phyloP scores from a whole-genome alignment of 2,113 vertebrate genomes.

The Syrmaticus mikado region DNA sequence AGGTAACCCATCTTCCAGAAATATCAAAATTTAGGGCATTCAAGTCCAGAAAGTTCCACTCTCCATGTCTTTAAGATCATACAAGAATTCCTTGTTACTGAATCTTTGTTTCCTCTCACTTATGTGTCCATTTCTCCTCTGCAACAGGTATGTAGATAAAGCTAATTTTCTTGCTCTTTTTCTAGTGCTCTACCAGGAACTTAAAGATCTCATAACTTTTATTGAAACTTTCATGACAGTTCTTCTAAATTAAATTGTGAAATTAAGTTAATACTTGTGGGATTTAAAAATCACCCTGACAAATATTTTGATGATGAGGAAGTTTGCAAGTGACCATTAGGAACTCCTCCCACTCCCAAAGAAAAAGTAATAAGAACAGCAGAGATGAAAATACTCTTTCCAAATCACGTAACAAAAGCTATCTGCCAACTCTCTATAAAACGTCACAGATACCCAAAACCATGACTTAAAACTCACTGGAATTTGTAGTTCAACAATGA shows the following conservation, averaged over 20 bases:
- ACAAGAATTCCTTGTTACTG: not conserved
- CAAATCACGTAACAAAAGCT: not conserved
- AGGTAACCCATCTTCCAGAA: not conserved
- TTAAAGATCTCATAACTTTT: not conserved
- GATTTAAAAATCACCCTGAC: not conserved
- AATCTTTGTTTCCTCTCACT: not conserved
- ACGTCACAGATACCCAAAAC: not conserved
- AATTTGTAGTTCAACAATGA: not conserved
- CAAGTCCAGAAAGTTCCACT: not conserved
- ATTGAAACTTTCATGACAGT: not conserved
- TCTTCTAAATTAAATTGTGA: not conserved
- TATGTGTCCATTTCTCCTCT: not conserved
- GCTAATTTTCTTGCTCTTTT: not conserved
- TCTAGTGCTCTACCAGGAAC: not conserved
- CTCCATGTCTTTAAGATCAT: not conserved
- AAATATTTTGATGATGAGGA: not conserved
- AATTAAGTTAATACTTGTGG: not conserved
- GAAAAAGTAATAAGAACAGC: not conserved
- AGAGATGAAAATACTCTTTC: not conserved
- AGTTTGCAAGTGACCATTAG: not conserved
- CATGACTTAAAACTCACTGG: not conserved
- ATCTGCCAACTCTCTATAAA: not conserved
- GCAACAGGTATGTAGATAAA: not conserved
- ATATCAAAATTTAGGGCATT: not conserved
- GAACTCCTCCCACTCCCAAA: not conserved